phyloP scores from a whole-genome alignment of 1,140 invertebrate species.

The Caenorhabditis briggsae region DNA sequence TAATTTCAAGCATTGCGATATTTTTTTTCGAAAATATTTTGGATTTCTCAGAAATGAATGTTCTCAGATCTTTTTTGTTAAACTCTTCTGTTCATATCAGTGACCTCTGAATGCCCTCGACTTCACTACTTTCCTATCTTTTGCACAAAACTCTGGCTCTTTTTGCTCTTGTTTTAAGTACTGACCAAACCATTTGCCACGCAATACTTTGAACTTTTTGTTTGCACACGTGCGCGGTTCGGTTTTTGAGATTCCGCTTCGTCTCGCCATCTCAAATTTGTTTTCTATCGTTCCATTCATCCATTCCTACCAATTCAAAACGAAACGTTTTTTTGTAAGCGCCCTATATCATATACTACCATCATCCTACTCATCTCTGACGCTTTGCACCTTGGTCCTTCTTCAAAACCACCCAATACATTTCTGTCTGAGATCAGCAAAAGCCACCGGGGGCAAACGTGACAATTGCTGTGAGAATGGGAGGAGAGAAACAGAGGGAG shows the following conservation, averaged over 20 bases:
- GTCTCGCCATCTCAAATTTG: not conserved
- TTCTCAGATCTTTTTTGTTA: no score
- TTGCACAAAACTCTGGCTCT: not conserved
- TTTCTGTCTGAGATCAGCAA: constrained; percentile 32
- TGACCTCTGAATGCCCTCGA: no score
- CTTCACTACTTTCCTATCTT: not conserved
- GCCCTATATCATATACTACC: not conserved
- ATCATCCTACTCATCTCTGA: not conserved
- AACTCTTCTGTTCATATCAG: no score
- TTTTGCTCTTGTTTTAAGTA: not conserved
- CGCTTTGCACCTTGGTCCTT: constrained; percentile 51
- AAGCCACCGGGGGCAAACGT: constrained; percentile 35
- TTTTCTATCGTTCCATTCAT: not conserved
- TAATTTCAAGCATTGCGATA: no score
- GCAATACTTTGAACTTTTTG: constrained; percentile 44
- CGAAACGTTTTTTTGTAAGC: not conserved
- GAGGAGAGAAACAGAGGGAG: not conserved
- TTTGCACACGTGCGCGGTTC: constrained; percentile 50
- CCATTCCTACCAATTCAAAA: not conserved
- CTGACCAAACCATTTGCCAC: constrained; percentile 50
- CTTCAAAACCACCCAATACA: no score
- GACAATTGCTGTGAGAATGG: constrained; percentile 47
- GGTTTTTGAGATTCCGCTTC: constrained; percentile 20
- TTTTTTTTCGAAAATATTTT: no score
- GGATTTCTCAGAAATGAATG: no score